phyloP scores from a whole-genome alignment of 2,113 vertebrate species.

The Charina bottae region DNA sequence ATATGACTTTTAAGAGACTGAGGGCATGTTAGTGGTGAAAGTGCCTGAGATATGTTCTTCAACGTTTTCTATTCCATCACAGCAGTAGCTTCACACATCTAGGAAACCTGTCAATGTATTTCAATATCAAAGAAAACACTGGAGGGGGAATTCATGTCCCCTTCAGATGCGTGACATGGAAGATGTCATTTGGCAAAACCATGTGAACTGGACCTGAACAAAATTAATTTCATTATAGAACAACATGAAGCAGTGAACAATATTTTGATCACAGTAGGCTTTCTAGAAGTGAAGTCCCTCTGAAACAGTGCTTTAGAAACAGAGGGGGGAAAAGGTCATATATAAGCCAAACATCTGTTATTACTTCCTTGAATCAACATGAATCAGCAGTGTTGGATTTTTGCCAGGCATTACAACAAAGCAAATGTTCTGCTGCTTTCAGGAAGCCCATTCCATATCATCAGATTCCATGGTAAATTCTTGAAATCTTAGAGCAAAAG shows the following conservation, averaged over 20 bases:
- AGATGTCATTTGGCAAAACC: conserved; percentile 60
- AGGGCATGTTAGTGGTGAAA: not conserved
- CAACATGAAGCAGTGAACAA: conserved; percentile 56
- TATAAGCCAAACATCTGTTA: conserved; percentile 54
- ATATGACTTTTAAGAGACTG: not conserved
- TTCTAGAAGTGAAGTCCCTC: conserved; percentile 56
- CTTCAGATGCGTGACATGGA: conserved; percentile 57
- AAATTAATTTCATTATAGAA: conserved; percentile 58
- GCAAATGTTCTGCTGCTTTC: conserved; percentile 26
- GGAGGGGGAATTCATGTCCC: not conserved
- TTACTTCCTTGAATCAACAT: conserved; percentile 65
- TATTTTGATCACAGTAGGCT: conserved; percentile 65
- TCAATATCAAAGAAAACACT: not conserved
- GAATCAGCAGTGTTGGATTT: conserved; percentile 51
- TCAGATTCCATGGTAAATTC: conserved; percentile 24
- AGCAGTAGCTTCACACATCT: not conserved
- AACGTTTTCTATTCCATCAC: not conserved
- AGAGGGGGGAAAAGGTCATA: conserved; percentile 36
- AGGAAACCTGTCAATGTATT: not conserved
- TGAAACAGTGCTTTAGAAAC: conserved; percentile 52
- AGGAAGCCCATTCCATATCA: not conserved
- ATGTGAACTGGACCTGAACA: conserved; percentile 61
- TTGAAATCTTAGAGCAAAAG: not conserved
- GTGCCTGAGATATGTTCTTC: not conserved
- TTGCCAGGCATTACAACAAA: conserved; percentile 30